These are phyloP conservation scores for Myotis planiceps DNA, from an alignment of 2,797 vertebrate genomes.

Conservation along the genomic window DNA sequence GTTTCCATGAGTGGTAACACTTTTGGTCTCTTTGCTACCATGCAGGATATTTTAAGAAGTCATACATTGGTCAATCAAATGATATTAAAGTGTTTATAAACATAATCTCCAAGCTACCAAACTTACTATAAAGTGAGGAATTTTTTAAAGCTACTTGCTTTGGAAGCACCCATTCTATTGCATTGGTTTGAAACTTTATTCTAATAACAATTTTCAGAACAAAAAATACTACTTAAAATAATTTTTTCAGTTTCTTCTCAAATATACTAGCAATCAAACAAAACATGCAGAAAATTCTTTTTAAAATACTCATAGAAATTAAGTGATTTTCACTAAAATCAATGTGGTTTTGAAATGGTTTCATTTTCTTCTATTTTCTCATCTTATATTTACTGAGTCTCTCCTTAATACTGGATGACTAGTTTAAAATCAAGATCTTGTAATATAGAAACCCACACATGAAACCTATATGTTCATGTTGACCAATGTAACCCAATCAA, in stretches of 20 bases:
- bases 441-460: too few species aligned
- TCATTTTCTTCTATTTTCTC: neutral
- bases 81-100: neutral
- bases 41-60: neutral
- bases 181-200: neutral
- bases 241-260: neutral
- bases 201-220: neutral
- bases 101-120: neutral
- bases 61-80: neutral
- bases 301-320: neutral
- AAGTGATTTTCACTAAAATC: neutral
- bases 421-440: neutral
- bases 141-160: neutral
- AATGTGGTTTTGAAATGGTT: neutral
- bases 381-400: neutral
- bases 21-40: neutral
- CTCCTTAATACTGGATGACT: neutral
- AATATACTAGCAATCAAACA: neutral
- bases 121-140: neutral
- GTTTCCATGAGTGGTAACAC: neutral
- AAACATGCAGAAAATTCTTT: neutral
- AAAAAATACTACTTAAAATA: neutral
- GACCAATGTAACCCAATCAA: too few species aligned
- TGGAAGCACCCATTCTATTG: neutral
- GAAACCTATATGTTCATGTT: too few species aligned